A percentile compares a stretch with the other conserved stretches of the same genome.
phyloP scores from a whole-genome alignment of 2,797 vertebrate genomes.

The Melopsittacus undulatus region DNA sequence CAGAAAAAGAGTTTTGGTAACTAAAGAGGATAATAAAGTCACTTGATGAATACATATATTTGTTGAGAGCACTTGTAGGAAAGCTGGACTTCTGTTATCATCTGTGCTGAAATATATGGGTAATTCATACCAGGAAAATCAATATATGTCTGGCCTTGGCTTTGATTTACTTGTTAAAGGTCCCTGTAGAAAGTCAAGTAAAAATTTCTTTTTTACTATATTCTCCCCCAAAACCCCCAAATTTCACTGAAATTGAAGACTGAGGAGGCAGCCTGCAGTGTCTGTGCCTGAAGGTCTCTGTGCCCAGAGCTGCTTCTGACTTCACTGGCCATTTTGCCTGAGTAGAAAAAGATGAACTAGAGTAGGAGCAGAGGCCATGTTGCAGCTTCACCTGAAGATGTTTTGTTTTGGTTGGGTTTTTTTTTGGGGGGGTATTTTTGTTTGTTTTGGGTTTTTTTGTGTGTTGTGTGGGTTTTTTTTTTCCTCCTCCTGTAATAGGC shows the following conservation, averaged over 20 bases:
- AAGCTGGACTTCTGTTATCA: background rate
- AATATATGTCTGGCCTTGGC: background rate
- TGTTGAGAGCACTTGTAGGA: background rate
- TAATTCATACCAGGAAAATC: background rate
- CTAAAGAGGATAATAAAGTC: background rate
- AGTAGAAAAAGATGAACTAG: background rate
- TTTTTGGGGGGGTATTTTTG: too few relatives aligned
- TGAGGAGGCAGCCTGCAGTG: background rate
- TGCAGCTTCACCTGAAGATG: background rate
- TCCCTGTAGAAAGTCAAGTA: background rate
- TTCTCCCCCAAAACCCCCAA: background rate
- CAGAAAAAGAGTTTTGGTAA: background rate
- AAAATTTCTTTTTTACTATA: background rate
- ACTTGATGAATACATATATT: background rate
- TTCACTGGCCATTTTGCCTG: background rate
- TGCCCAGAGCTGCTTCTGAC: background rate
- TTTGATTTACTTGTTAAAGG: slow-evolving; percentile 20
- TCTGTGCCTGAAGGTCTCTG: background rate
- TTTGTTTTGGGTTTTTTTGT: background rate
- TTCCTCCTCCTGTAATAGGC: background rate
- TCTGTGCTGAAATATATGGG: background rate
- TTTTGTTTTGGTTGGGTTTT: too few relatives aligned
- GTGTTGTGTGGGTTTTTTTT: background rate
- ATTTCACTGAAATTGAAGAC: background rate
- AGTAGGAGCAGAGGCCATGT: background rate